Percentiles rank a stretch among this genome's conserved stretches.
Evolutionary conservation across 2,113 vertebrate genomes (phyloP).

Genomic region (Thomomys bottae): DNA sequence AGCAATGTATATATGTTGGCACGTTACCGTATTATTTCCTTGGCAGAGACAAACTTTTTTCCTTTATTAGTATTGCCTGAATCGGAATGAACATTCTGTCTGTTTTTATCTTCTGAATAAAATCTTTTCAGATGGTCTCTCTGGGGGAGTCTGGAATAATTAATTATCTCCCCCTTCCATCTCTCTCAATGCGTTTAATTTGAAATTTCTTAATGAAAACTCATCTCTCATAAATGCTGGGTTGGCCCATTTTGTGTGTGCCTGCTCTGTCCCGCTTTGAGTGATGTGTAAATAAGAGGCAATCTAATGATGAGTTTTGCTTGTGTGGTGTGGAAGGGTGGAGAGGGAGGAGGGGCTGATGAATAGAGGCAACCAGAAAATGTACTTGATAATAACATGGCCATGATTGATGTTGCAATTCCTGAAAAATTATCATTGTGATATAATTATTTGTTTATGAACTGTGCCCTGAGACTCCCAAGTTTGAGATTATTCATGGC

Average conservation of each 20-base stretch:
- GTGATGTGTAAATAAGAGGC: slow-evolving; percentile 78
- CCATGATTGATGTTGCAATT: slow-evolving; percentile 72
- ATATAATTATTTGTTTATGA: slow-evolving; percentile 85
- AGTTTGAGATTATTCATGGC: slow-evolving; percentile 85
- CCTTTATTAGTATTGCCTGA: slow-evolving; percentile 35
- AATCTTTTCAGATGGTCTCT: slow-evolving; percentile 67
- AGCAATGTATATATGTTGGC: background rate
- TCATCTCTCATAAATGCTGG: slow-evolving; percentile 73
- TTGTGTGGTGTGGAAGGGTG: slow-evolving; percentile 72
- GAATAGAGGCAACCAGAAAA: slow-evolving; percentile 77
- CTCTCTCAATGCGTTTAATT: slow-evolving; percentile 74
- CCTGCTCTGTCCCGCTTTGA: slow-evolving; percentile 72
- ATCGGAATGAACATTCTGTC: slow-evolving; percentile 55
- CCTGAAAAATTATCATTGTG: slow-evolving; percentile 83
- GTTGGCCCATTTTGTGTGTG: slow-evolving; percentile 33
- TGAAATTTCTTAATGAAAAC: slow-evolving; percentile 80
- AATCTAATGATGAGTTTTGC: slow-evolving; percentile 79
- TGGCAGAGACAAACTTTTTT: slow-evolving; percentile 34
- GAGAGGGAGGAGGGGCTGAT: slow-evolving; percentile 76
- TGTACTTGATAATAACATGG: slow-evolving; percentile 76
- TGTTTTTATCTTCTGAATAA: slow-evolving; percentile 70
- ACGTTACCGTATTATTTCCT: background rate
- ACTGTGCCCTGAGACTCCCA: slow-evolving; percentile 82
- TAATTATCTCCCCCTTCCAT: slow-evolving; percentile 58
- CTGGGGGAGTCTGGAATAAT: slow-evolving; percentile 73